Evolutionary conservation across 2,113 vertebrate genomes (phyloP), one percentile per base, ranked within the genome.

Genomic region (Gasterosteus nipponicus): DNA sequence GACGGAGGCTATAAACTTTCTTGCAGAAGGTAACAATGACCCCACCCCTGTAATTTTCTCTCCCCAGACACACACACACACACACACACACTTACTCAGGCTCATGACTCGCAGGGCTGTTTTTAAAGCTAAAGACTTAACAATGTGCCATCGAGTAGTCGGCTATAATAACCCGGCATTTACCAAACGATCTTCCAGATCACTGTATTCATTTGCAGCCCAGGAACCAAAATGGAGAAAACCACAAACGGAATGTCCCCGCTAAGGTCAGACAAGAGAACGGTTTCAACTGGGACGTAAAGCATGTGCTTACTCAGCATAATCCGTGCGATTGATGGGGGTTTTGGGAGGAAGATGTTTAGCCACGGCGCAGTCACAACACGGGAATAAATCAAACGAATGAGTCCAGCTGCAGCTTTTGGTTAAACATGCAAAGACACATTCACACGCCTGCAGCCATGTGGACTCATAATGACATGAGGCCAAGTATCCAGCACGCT

Each of bases 21-120:
- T 14, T 78, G 78, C 71, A 88, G 75, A 91, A 83, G 86, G 84
- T 82, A 91, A 81, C 78, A 75, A 88, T 65, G 44, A 54, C 64
- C 26, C 76, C 69, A 65, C 83, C 84, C 76, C 86, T 92, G 74
- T 92, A 89, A 93, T 93, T 93, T 90, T 87, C 86, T 85, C 46
- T 74, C 71, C 67, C 49, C 84, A 86, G 68, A 86, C 72, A 75
- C 73, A 82, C 73, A 83, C 82, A 33, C 33, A 35, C 33, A 35
- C 33, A 35, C 33, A 35, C 35, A 73, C 33, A 35, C 33, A 35
- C 33, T 4, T 5, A 35, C 35, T 71, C 39, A 75, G 60, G 66
- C 75, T 58, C 60, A 41, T 90, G 82, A 90, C 82, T 92, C 87
- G 87, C 42, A 3, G 71, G 80, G 64, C 66, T 69, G 33, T n/a